Percentiles rank a stretch among this genome's conserved stretches.
These are phyloP conservation scores for Nephrotoma flavescens DNA, from an alignment of 2,888 invertebrate genomes.

Conservation along the genomic window DNA sequence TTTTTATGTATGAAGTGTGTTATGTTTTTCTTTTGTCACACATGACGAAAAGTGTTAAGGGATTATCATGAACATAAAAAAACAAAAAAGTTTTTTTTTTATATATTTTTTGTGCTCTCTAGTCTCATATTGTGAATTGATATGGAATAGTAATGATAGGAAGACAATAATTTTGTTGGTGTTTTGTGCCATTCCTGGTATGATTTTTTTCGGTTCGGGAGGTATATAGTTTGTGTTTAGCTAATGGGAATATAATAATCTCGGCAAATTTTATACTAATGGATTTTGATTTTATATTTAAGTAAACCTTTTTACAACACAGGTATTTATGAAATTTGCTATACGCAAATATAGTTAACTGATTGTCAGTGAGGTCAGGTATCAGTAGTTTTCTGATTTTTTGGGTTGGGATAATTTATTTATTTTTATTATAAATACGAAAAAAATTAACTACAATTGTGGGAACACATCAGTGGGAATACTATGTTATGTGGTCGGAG, in stretches of 20 bases:
- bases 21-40: background rate
- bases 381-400: no score
- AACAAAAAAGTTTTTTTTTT: background rate
- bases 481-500: no score
- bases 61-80: background rate
- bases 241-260: background rate
- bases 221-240: background rate
- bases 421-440: no score
- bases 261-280: background rate
- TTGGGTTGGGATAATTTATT: no score
- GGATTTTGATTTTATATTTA: background rate
- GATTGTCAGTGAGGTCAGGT: no score
- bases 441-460: no score
- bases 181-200: background rate
- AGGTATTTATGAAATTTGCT: background rate
- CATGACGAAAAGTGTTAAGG: background rate
- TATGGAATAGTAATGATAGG: background rate
- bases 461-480: no score
- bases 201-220: background rate
- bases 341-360: background rate
- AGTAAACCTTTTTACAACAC: background rate
- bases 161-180: background rate
- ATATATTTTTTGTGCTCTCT: background rate
- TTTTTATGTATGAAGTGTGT: background rate
- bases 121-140: background rate